Evolutionary conservation across 2,888 invertebrate genomes (phyloP).

Genomic region (Drosophila rellima): DNA sequence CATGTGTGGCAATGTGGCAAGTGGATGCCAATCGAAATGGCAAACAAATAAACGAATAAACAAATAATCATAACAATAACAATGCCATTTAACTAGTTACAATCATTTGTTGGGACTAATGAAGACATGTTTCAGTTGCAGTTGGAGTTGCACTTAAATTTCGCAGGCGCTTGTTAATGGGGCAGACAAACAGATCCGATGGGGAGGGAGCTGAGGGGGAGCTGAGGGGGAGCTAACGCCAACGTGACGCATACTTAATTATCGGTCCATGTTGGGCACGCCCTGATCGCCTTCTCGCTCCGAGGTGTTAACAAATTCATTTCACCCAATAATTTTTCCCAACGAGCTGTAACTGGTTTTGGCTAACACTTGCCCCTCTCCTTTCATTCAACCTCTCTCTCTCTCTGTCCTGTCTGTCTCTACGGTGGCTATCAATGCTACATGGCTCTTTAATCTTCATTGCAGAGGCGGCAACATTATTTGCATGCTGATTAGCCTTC

Average conservation of each 20-base stretch:
- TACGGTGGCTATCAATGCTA: constrained; percentile 66
- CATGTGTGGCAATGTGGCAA: constrained; percentile 69
- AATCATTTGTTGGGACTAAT: constrained; percentile 42
- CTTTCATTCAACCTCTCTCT: neutral
- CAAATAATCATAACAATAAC: constrained; percentile 73
- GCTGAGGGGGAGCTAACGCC: constrained; percentile 26
- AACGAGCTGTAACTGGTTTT: constrained; percentile 77
- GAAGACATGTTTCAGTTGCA: constrained; percentile 59
- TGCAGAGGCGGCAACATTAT: constrained; percentile 78
- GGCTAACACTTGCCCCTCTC: neutral
- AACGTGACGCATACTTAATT: constrained; percentile 75
- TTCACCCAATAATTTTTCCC: constrained; percentile 72
- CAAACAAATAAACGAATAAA: constrained; percentile 70
- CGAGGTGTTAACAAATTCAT: constrained; percentile 83
- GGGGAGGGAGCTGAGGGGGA: neutral
- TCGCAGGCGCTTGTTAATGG: constrained; percentile 72
- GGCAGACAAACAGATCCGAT: constrained; percentile 53
- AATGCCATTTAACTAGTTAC: constrained; percentile 62
- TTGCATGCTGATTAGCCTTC: constrained; percentile 82
- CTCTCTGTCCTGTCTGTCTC: neutral
- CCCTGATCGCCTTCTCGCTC: constrained; percentile 45
- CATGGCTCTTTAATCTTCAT: constrained; percentile 72
- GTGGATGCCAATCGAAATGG: constrained; percentile 76
- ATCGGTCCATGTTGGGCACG: constrained; percentile 63
- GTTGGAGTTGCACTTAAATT: constrained; percentile 69